These are phyloP conservation scores for Carassius auratus DNA, from an alignment of 2,113 vertebrate species.

Conservation along the genomic window DNA sequence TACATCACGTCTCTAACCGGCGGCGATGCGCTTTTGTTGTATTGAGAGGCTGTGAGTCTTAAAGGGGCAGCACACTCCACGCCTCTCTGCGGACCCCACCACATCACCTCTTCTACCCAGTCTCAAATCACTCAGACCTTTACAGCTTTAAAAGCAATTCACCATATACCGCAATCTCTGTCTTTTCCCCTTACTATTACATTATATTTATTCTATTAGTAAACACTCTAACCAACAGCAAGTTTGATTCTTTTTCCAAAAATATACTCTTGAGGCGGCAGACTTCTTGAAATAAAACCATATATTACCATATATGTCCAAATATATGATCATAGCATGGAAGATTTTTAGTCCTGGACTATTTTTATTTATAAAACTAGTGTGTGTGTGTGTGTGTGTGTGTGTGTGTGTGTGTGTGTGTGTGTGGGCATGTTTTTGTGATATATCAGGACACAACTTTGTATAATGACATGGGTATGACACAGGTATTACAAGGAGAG, in stretches of 20 bases:
- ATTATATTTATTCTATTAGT: background rate
- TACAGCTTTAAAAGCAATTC: constrained; percentile 41
- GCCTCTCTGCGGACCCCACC: constrained; percentile 50
- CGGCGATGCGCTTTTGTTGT: constrained; percentile 35
- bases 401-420: no score
- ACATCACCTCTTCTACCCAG: background rate
- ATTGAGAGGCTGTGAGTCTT: constrained; percentile 45
- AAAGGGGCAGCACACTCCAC: constrained; percentile 52
- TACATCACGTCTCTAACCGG: constrained; percentile 18
- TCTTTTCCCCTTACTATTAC: background rate
- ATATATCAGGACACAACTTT: no score
- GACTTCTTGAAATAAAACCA: background rate
- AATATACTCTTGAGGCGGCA: background rate
- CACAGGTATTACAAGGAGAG: no score
- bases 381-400: no score
- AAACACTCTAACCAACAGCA: background rate
- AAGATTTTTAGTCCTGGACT: background rate
- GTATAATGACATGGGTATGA: no score
- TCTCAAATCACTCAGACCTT: background rate
- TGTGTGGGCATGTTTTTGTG: no score
- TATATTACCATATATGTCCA: background rate
- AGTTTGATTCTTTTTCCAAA: background rate
- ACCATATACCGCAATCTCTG: background rate
- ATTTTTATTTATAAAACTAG: background rate
- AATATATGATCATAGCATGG: background rate